These are phyloP conservation scores for Paragorgia papillata DNA, from an alignment of 92 coral and sea anemone species.

Conservation along the genomic window DNA sequence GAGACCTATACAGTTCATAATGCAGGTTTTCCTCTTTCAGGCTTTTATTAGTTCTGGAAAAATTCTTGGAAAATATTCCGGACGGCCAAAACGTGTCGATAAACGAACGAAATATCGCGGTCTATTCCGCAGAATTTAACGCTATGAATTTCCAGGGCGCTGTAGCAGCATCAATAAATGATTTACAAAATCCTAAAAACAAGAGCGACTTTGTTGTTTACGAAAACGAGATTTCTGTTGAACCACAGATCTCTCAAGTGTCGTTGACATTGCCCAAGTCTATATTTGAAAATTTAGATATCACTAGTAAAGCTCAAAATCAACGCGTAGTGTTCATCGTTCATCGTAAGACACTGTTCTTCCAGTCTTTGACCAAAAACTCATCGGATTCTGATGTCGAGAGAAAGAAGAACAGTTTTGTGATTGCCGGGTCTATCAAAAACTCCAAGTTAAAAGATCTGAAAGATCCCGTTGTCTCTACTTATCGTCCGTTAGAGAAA, in stretches of 20 bases:
- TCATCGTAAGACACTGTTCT: constrained; percentile 71
- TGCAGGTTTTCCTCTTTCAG: constrained; percentile 45
- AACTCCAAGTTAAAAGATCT: constrained; percentile 19
- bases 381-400: not conserved
- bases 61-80: constrained; percentile 68
- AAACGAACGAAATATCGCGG: constrained; percentile 56
- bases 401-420: constrained; percentile 39
- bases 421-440: constrained; percentile 47
- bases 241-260: constrained; percentile 42
- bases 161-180: constrained; percentile 6
- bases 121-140: constrained; percentile 47
- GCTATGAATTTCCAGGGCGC: constrained; percentile 11
- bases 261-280: constrained; percentile 58
- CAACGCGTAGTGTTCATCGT: constrained; percentile 72
- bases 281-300: constrained; percentile 48
- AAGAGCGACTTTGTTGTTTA: not conserved
- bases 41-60: constrained; percentile 61
- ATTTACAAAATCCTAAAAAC: not conserved
- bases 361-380: constrained; percentile 50
- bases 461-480: constrained; percentile 42
- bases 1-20: too few relatives aligned
- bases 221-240: not conserved
- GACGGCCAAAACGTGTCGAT: constrained; percentile 50
- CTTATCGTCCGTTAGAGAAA: constrained; percentile 31
- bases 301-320: constrained; percentile 5